phyloP scores from a whole-genome alignment of 2,113 vertebrate species.

The Xiphophorus hellerii region DNA sequence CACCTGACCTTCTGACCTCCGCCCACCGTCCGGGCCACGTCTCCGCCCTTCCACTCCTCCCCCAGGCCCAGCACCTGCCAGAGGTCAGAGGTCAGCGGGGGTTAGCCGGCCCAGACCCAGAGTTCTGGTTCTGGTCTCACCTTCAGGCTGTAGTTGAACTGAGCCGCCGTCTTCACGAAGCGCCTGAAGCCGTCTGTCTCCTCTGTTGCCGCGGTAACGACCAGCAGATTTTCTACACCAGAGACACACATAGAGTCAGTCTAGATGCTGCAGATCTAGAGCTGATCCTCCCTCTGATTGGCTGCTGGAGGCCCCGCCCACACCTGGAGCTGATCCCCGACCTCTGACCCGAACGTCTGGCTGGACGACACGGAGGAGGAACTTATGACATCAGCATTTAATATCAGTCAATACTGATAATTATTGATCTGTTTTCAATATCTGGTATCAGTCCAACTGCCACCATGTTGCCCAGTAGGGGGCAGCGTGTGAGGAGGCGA shows the following conservation, averaged over 20 bases:
- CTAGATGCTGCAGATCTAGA: background rate
- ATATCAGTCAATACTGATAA: too few species aligned
- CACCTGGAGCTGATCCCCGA: too few species aligned
- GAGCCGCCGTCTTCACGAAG: slow-evolving; percentile 81
- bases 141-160: slow-evolving; percentile 89
- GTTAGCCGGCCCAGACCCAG: background rate
- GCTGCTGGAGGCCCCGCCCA: too few species aligned
- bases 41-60: slow-evolving; percentile 84
- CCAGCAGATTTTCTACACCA: slow-evolving; percentile 82
- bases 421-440: too few species aligned
- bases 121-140: slow-evolving; percentile 57
- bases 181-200: slow-evolving; percentile 86
- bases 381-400: too few species aligned
- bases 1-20: slow-evolving; percentile 94
- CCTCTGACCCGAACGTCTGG: too few species aligned
- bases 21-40: slow-evolving; percentile 84
- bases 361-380: too few species aligned
- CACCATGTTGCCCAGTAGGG: too few species aligned
- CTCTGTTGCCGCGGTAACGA: slow-evolving; percentile 87
- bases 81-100: background rate
- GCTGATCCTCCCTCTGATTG: background rate
- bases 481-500: too few species aligned
- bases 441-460: too few species aligned
- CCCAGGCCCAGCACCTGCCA: slow-evolving; percentile 78
- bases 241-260: background rate